Conservation (phyloP, 2,113 vertebrate genomes). For the Eubucco bourcierii region DNA sequence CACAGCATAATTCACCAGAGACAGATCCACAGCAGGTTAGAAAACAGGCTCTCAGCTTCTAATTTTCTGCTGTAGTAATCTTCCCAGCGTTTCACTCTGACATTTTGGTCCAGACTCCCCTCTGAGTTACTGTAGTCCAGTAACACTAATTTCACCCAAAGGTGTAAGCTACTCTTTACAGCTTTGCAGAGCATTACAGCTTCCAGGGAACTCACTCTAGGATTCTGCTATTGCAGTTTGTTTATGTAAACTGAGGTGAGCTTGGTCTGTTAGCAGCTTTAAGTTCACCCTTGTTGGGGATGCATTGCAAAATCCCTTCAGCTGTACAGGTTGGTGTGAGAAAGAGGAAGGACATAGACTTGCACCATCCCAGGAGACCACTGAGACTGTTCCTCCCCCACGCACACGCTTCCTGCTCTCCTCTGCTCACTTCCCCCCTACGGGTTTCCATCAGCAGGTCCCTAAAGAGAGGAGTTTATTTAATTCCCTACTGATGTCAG, state of each 20-base stretch:
- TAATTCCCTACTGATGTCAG: conserved; percentile 71
- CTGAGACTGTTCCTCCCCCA: conserved; percentile 43
- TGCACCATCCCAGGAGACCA: background rate
- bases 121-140: background rate
- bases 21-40: background rate
- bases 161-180: conserved; percentile 2
- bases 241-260: conserved; percentile 25
- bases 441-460: conserved; percentile 61
- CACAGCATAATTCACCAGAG: background rate
- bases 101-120: background rate
- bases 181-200: background rate
- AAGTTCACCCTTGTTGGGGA: conserved; percentile 12
- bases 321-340: background rate
- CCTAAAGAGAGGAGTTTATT: conserved; percentile 73
- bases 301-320: background rate
- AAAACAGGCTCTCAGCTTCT: background rate
- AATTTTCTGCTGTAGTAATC: background rate
- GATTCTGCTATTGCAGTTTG: background rate
- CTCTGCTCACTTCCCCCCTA: conserved; percentile 56
- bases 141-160: background rate
- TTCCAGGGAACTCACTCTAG: background rate
- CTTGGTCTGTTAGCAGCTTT: conserved; percentile 7
- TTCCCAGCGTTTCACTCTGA: background rate
- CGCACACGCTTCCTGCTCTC: background rate
- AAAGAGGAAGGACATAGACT: conserved; percentile 46